Base-by-base conservation (phyloP, 2,113 vertebrate species). In the Trachemys scripta region DNA sequence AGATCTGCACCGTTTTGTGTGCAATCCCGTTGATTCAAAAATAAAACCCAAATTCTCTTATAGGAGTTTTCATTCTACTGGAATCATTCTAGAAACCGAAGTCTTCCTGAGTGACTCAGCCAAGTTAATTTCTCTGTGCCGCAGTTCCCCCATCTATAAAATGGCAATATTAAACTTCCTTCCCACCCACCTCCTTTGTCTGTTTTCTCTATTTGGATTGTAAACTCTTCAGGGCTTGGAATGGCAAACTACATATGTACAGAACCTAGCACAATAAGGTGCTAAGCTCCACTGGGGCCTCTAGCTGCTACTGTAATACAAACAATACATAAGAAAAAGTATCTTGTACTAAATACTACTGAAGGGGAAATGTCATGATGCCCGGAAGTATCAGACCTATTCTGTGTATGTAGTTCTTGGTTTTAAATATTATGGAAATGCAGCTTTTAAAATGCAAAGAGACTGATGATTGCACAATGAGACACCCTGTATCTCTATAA, bases 401-500 rank as follows among this genome's bases (percentile, higher is more conserved):
- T 94, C 69, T 1, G 31, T 20, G 62, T 0, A 31, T n/a, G 35
- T 76, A 51, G 79, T 13, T 88, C 94, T 87, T 88, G 89, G 78
- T 54, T 9, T 54, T 69, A 83, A 84, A 45, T 1, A 4, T 42
- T 35, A 75, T n/a, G 17, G 49, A 59, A 89, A 49, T 9, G 13
- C 35, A 75, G 1, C 42, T 93, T 85, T 84, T 72, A 57, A 5
- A 2, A 3, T 0, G 49, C 78, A 92, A 5, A 0, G 0, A 86
- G 59, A 82, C 54, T 7, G 2, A 7, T 14, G 85, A 1, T 96
- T 95, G 89, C 97, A 83, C 95, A 82, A 8, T 0, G 5, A 1
- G 1, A 19, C 78, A 95, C 49, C 80, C 83, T 4, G 69, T 10
- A 3, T 85, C 83, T 91, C 80, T 1, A 54, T 65, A 83, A 92